phyloP scores from a whole-genome alignment of 2,797 vertebrate genomes.

The Trachops cirrhosus region DNA sequence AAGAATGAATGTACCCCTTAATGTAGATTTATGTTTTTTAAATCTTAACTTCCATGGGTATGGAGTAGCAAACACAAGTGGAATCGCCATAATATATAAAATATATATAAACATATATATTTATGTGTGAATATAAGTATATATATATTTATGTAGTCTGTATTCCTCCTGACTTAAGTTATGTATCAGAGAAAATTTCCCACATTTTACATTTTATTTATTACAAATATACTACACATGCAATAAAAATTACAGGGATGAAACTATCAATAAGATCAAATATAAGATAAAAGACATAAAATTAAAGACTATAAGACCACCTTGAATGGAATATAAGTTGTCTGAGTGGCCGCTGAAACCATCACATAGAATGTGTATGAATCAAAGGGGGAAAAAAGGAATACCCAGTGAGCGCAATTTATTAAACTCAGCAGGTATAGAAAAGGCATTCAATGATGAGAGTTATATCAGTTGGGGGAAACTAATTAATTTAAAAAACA shows the following conservation, averaged over 20 bases:
- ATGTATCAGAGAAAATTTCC: background rate
- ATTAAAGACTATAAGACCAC: background rate
- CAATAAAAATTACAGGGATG: background rate
- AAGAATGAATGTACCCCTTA: background rate
- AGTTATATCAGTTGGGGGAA: background rate
- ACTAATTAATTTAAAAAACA: background rate
- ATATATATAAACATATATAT: background rate
- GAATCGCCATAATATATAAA: background rate
- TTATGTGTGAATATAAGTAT: background rate
- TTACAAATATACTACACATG: background rate
- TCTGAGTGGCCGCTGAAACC: background rate
- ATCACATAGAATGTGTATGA: background rate
- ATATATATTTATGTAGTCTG: background rate
- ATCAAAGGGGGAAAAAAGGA: background rate
- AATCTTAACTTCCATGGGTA: background rate
- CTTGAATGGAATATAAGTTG: background rate
- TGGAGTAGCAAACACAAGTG: background rate
- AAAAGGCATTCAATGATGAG: background rate
- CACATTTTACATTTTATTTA: background rate
- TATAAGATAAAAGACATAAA: slow-evolving; percentile 19
- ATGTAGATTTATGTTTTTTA: background rate
- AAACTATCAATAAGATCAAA: slow-evolving; percentile 6
- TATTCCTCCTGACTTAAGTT: background rate
- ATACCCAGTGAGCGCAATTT: background rate
- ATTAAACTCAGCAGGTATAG: slow-evolving; percentile 8